Evolutionary conservation across 2,113 vertebrate species (phyloP), one percentile per base, ranked within the genome.

Genomic region (Holacanthus passer): DNA sequence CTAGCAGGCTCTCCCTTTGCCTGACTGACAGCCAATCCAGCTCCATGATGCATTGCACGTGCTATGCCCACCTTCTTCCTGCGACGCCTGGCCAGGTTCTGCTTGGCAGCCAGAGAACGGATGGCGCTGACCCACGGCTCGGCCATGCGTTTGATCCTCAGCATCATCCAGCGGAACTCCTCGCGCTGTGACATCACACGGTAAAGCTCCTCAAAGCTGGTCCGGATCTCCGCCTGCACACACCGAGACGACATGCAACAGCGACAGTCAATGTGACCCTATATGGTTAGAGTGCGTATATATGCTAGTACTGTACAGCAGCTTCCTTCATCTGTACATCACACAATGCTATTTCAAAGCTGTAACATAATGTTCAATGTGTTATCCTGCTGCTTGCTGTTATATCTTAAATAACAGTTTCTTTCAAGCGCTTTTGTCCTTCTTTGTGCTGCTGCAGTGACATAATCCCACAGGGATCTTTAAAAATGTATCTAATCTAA

Each of bases 141-240:
- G 9, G 97, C 97, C 98, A 99, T 99, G 60, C 98, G 94, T 71
- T 97, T 95, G 94, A 99, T 99, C 82, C 98, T 94, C 73, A 99
- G 82, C 94, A 96, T 97, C 98, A 99, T 99, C 98, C 98, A 99
- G 70, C 98, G 96, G 79, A 99, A 99, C 79, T 99, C 98, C 92
- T 99, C 98, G 0, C 97, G 96, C 65, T 95, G 96, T 0, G 97
- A 97, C 98, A 99, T 99, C 90, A 96, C 96, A 43, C 94, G 96
- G 88, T 99, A 98, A 69, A 99, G 96, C 90, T 97, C 95, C 43
- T 97, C 96, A 13, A 99, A 98, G 89, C 97, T 96, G 12, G 96
- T 96, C 29, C 96, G 96, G 83, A 98, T 95, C 93, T 98, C 97
- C 29, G 96, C 95, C 98, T 99, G 91, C 77, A 87, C 70, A 55